Percentiles rank a stretch among this genome's conserved stretches.
Evolutionary conservation across 2,113 vertebrate genomes (phyloP).

Genomic region (Picathartes gymnocephalus): DNA sequence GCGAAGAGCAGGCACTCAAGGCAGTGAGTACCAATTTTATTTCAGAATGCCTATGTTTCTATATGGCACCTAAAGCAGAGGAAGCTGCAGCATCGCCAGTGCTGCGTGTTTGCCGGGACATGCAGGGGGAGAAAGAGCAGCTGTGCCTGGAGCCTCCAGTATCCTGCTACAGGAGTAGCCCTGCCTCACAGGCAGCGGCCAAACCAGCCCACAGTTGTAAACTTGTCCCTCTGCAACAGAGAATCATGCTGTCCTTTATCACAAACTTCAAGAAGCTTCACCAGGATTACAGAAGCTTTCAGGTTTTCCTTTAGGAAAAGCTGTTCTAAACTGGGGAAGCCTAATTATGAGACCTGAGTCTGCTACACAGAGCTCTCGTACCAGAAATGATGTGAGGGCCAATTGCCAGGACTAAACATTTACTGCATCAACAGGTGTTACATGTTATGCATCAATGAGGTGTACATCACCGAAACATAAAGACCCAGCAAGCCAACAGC

Average conservation of each 20-base stretch:
- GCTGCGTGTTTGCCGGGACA: neutral
- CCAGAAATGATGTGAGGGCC: constrained; percentile 11
- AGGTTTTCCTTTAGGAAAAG: neutral
- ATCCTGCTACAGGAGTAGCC: neutral
- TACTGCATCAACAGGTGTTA: constrained; percentile 54
- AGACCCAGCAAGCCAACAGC: constrained; percentile 37
- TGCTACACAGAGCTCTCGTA: neutral
- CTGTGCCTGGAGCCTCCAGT: neutral
- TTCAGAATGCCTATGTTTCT: neutral
- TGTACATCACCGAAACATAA: constrained; percentile 53
- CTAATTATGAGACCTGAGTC: neutral
- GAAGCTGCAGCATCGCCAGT: fast-evolving
- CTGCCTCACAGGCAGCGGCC: neutral
- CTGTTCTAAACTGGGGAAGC: neutral
- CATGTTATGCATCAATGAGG: constrained; percentile 54
- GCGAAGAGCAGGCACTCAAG: neutral
- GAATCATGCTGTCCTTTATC: neutral
- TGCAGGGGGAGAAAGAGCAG: neutral
- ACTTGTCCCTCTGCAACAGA: neutral
- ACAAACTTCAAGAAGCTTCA: neutral
- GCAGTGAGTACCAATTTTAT: neutral
- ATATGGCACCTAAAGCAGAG: neutral
- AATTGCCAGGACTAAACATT: constrained; percentile 48
- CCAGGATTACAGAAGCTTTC: neutral
- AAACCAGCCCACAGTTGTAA: neutral